Percentiles rank a stretch among this genome's conserved stretches.
Conservation (phyloP, 2,888 invertebrate species). For the Acanthacorydalis orientalis region DNA sequence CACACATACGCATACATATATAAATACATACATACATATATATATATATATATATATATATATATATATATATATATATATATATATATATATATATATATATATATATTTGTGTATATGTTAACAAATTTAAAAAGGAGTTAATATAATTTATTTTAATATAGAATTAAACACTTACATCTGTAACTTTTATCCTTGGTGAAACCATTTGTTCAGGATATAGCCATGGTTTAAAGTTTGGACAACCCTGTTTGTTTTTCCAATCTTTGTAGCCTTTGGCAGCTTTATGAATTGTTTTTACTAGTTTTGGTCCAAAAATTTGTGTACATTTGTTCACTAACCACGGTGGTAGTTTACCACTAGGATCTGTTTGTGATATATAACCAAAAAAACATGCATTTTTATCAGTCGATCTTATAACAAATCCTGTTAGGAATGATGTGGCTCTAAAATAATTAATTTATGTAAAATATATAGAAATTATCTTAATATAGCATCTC, state of each 20-base stretch:
- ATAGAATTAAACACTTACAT: slow-evolving; percentile 34
- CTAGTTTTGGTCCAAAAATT: slow-evolving; percentile 72
- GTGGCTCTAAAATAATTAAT: slow-evolving; percentile 30
- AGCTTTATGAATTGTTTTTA: slow-evolving; percentile 67
- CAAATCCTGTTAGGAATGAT: slow-evolving; percentile 46
- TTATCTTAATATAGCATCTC: no score
- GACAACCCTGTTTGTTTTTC: slow-evolving; percentile 58
- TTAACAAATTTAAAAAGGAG: no score
- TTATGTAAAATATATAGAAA: background rate
- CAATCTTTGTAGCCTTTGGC: slow-evolving; percentile 65
- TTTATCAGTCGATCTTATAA: slow-evolving; percentile 40
- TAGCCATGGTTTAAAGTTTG: slow-evolving; percentile 72
- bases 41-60: no score
- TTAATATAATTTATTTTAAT: no score
- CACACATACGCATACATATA: no score
- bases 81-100: no score
- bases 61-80: no score
- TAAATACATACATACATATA: no score
- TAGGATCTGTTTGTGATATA: slow-evolving; percentile 78
- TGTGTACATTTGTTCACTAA: slow-evolving; percentile 76
- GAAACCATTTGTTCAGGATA: slow-evolving; percentile 68
- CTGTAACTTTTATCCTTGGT: slow-evolving; percentile 48
- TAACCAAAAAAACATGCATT: slow-evolving; percentile 68
- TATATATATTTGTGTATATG: no score
- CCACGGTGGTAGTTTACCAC: slow-evolving; percentile 77